These are phyloP conservation scores for Camarhynchus parvulus DNA, from an alignment of 2,113 vertebrate genomes.

Conservation along the genomic window DNA sequence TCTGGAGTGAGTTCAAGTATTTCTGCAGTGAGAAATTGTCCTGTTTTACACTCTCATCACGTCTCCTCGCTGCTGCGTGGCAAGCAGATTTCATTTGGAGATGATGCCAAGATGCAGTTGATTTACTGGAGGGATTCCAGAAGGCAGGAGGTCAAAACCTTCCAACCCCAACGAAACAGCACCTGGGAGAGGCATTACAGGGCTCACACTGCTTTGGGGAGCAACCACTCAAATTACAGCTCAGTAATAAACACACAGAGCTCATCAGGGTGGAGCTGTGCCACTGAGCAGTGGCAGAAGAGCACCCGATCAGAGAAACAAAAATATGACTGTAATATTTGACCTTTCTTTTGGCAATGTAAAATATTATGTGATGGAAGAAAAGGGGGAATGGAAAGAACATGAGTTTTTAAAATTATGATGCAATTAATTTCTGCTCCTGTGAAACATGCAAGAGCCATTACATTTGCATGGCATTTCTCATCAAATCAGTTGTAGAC, in stretches of 20 bases:
- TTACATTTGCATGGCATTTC: neutral
- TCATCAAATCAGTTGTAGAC: neutral
- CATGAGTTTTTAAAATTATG: neutral
- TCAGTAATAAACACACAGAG: neutral
- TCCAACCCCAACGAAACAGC: neutral
- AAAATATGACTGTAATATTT: neutral
- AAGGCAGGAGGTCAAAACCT: conserved; percentile 49
- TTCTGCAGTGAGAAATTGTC: conserved; percentile 69
- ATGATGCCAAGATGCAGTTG: conserved; percentile 45
- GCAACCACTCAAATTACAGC: neutral
- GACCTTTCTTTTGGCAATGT: neutral
- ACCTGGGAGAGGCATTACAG: conserved; percentile 34
- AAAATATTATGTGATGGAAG: neutral
- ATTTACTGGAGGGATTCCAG: conserved; percentile 17
- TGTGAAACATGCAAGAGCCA: neutral
- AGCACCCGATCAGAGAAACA: neutral
- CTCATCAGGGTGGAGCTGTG: neutral
- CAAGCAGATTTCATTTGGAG: conserved; percentile 64
- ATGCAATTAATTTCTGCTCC: neutral
- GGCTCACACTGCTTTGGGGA: neutral
- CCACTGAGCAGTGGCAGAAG: neutral
- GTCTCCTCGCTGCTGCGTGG: conserved; percentile 51
- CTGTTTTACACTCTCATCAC: conserved; percentile 70
- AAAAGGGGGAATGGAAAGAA: neutral
- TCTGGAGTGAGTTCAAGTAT: conserved; percentile 76